Evolutionary conservation across 2,888 invertebrate species (phyloP), one percentile per base, ranked within the genome.

Genomic region (Sycophila texana): DNA sequence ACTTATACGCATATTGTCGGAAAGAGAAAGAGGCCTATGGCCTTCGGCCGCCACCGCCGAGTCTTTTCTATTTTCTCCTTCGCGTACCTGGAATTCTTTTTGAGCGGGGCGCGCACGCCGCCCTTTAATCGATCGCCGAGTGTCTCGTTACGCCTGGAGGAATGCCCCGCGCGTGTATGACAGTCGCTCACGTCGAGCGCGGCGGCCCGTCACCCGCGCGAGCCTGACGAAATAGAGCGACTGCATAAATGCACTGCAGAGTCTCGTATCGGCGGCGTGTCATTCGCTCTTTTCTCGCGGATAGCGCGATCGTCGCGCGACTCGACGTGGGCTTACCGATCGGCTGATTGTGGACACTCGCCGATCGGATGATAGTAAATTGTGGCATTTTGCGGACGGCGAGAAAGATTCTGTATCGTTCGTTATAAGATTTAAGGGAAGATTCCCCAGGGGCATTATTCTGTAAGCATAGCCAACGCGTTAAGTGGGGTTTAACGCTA

Each of bases 121-220:
- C 75, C 75, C 73, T 76, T 73, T 76, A 80, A 73, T 73, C 76
- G 76, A 80, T 80, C 76, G 39, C 39, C 22, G 49, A 79, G 79
- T 72, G 68, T 76, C 80, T 75, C 72, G 75, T 79, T 74, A 75
- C 75, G 75, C 53, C 79, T 60, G 49, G 72, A 78, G 68, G 68
- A 74, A 78, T 74, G 74, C 22, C 47, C 65, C 30, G 55, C n/a
- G 18, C 65, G 20, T 18, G 22, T 47, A 58, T 49, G 71, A 71
- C 71, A 58, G 55, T 39, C 60, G 60, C 39, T 12, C 68, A 26
- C n/a, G 66, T 57, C 26, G 39, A 13, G 5, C 61, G 53, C 12
- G 53, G n/a, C 22, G 58, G 61, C 39, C 18, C 39, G 39, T 39
- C 39, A 39, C 39, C 5, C 39, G 39, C 10, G 39, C 7, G 39